Evolutionary conservation across 2,797 vertebrate genomes (phyloP), one percentile per base, ranked within the genome.

Genomic region (Prionace glauca): DNA sequence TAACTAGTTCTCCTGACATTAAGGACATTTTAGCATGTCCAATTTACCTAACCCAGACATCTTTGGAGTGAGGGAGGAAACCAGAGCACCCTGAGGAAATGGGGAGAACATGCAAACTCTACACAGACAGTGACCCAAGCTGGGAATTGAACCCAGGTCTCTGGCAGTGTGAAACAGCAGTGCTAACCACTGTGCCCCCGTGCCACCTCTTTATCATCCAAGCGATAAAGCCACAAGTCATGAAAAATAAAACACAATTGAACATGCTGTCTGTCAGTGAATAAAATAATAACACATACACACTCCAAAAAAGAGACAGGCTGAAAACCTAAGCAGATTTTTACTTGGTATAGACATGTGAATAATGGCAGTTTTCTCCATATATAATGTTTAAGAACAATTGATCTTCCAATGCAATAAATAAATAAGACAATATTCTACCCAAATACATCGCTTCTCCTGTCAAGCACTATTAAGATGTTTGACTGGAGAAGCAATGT

Each of bases 191-290:
- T 56, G 50, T 56, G 50, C 50, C 50, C 50, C 50, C 50, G 50
- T 56, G 50, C 50, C 5, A 3, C 50, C 50, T 7, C 50, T 56
- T 74, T 74, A 94, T 74, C 72, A 94, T 32, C 93, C 93, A 16
- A 56, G 26, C 74, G 71, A 56, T 32, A 94, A 56, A 74, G 29
- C 41, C 29, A 45, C 41, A 94, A 50, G 10, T 32, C 93, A 74
- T 26, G 50, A 94, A 94, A 94, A 94, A 74, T 74, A 74, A 94
- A 50, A 94, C 67, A 71, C 92, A 94, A 71, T 94, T 94, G 62
- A 94, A 94, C 67, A 71, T 74, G 67, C 71, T 45, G 74, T 74
- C 93, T 94, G 69, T 32, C 93, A 50, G 36, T 71, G 67, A 72
- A 94, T 65, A 94, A 45, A 94, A 72, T 45, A 72, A 16, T 29